Evolutionary conservation across 2,113 vertebrate genomes (phyloP).

Genomic region (Eurypyga helias): DNA sequence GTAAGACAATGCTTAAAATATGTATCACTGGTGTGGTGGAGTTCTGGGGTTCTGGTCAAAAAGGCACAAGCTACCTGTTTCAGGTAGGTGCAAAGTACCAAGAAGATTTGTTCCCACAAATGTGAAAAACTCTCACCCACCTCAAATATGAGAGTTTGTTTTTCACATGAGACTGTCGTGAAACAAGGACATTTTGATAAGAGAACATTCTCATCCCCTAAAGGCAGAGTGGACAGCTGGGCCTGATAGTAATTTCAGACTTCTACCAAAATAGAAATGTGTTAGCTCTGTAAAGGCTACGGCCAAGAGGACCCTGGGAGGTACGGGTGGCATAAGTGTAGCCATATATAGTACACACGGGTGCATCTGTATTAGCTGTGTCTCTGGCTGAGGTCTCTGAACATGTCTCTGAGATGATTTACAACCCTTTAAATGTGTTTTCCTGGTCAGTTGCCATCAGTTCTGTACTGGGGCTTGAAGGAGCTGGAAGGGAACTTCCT

Average conservation of each 20-base stretch:
- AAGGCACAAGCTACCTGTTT: neutral
- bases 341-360: neutral
- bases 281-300: neutral
- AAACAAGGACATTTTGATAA: neutral
- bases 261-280: neutral
- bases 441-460: neutral
- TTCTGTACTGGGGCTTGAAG: neutral
- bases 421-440: neutral
- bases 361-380: neutral
- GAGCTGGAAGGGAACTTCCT: neutral
- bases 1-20: neutral
- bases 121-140: neutral
- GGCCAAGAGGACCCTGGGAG: neutral
- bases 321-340: fast-evolving
- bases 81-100: neutral
- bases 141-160: neutral
- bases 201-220: neutral
- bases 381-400: neutral
- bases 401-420: neutral
- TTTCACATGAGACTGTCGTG: neutral
- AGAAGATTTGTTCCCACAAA: neutral
- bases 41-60: neutral
- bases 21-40: fast-evolving
- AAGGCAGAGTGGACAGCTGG: neutral
- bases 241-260: neutral